A percentile compares a stretch with the other conserved stretches of the same genome.
These are phyloP conservation scores for Gambusia yucatana DNA, from an alignment of 2,797 vertebrate genomes.

Conservation along the genomic window DNA sequence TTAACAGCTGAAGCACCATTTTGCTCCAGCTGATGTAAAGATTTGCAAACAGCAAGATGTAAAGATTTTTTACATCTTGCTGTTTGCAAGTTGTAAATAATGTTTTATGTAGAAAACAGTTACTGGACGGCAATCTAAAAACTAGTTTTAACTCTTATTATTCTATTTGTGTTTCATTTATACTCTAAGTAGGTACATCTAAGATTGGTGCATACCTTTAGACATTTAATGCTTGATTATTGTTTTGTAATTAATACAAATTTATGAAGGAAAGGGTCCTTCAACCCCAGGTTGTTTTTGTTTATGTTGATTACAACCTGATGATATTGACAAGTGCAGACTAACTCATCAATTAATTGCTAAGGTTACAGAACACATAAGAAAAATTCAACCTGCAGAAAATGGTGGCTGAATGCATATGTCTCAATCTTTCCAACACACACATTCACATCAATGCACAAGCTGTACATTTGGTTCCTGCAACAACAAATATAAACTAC, in stretches of 20 bases:
- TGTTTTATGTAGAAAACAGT: slow-evolving; percentile 33
- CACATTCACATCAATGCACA: not conserved
- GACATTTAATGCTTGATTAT: slow-evolving; percentile 63
- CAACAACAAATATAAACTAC: slow-evolving; percentile 13
- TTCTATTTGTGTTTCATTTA: slow-evolving; percentile 8
- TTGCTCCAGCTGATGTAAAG: too few species aligned
- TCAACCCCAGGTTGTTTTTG: slow-evolving; percentile 58
- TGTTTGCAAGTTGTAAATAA: not conserved
- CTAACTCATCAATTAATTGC: slow-evolving; percentile 82
- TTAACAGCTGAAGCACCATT: slow-evolving; percentile 6
- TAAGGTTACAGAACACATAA: slow-evolving; percentile 76
- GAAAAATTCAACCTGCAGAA: slow-evolving; percentile 58
- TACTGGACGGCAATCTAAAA: slow-evolving; percentile 20
- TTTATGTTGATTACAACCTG: slow-evolving; percentile 72
- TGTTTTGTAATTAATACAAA: slow-evolving; percentile 67
- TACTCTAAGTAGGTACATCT: slow-evolving; percentile 15
- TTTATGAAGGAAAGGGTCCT: slow-evolving; percentile 52
- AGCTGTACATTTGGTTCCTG: slow-evolving; percentile 1
- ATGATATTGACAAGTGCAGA: slow-evolving; percentile 67
- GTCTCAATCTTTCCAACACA: not conserved
- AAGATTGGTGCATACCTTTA: slow-evolving; percentile 40
- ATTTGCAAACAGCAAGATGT: too few species aligned
- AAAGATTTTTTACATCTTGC: too few species aligned
- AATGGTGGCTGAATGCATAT: slow-evolving; percentile 32
- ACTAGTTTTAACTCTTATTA: slow-evolving; percentile 21